Percentiles rank a stretch among this genome's conserved stretches.
phyloP scores from a whole-genome alignment of 1,140 invertebrate species.

The Chionoecetes opilio region DNA sequence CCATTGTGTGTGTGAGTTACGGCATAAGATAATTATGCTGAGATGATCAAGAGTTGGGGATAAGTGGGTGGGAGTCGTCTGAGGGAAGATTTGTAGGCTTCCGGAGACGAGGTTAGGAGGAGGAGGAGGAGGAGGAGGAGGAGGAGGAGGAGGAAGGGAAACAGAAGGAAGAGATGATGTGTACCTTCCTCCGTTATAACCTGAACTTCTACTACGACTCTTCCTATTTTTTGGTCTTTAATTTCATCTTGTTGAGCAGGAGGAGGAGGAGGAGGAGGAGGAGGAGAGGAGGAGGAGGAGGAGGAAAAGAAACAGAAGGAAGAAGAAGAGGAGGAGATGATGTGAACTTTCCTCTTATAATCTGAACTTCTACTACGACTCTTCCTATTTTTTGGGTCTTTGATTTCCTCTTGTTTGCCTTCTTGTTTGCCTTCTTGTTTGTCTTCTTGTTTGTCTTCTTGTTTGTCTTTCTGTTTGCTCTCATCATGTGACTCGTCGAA shows the following conservation, averaged over 20 bases:
- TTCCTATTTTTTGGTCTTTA: too few species aligned
- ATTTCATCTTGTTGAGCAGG: too few species aligned
- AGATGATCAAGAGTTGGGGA: conserved; percentile 28
- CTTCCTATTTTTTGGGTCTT: too few species aligned
- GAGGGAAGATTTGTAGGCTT: neutral
- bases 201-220: too few species aligned
- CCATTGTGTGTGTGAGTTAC: neutral
- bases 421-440: too few species aligned
- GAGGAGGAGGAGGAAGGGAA: neutral
- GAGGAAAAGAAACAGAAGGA: neutral
- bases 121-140: neutral
- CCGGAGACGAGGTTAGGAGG: neutral
- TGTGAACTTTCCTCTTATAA: too few species aligned
- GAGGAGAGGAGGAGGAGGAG: neutral
- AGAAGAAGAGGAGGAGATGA: too few species aligned
- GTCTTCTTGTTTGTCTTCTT: too few species aligned
- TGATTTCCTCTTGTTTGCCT: too few species aligned
- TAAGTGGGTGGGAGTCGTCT: conserved; percentile 3
- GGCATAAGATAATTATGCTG: neutral
- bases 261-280: neutral
- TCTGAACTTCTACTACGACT: too few species aligned
- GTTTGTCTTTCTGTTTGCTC: too few species aligned
- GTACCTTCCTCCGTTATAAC: too few species aligned
- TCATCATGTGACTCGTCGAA: neutral
- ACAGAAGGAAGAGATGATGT: neutral